Evolutionary conservation across 2,888 invertebrate species (phyloP).

Genomic region (Molanna angustata): DNA sequence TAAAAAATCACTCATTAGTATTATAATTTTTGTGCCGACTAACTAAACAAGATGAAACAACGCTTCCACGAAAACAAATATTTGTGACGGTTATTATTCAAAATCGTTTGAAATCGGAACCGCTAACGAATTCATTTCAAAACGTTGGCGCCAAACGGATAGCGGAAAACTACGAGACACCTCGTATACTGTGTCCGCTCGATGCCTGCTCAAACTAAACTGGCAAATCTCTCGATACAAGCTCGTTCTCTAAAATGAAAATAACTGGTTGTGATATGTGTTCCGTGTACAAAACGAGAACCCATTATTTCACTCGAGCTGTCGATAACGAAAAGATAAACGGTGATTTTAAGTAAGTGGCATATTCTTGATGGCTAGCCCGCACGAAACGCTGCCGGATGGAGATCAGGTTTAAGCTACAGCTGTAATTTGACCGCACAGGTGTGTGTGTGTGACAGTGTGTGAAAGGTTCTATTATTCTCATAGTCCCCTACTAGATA

Average conservation of each 20-base stretch:
- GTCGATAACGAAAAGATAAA: neutral
- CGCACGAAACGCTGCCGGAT: neutral
- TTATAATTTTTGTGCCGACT: too few relatives aligned
- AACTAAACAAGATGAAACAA: too few relatives aligned
- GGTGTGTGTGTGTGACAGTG: constrained; percentile 20
- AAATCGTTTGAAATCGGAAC: constrained; percentile 15
- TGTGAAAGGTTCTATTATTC: constrained; percentile 19
- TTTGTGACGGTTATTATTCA: constrained; percentile 15
- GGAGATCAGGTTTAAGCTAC: constrained; percentile 14
- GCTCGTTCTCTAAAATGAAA: constrained; percentile 3
- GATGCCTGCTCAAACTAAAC: constrained; percentile 15
- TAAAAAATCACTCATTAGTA: too few relatives aligned
- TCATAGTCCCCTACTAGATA: constrained; percentile 8
- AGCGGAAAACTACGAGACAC: neutral
- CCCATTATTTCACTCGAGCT: neutral
- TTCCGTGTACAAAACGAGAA: neutral
- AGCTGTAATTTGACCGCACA: constrained; percentile 25
- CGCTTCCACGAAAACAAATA: too few relatives aligned
- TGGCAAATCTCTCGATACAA: constrained; percentile 19
- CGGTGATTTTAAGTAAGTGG: constrained; percentile 6
- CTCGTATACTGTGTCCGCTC: constrained; percentile 5
- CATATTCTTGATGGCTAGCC: constrained; percentile 5
- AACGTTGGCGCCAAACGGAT: constrained; percentile 3
- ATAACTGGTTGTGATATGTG: neutral
- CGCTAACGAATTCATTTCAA: constrained; percentile 20